Conservation (phyloP, 2,797 vertebrate species). For the Diglossa cyanea region DNA sequence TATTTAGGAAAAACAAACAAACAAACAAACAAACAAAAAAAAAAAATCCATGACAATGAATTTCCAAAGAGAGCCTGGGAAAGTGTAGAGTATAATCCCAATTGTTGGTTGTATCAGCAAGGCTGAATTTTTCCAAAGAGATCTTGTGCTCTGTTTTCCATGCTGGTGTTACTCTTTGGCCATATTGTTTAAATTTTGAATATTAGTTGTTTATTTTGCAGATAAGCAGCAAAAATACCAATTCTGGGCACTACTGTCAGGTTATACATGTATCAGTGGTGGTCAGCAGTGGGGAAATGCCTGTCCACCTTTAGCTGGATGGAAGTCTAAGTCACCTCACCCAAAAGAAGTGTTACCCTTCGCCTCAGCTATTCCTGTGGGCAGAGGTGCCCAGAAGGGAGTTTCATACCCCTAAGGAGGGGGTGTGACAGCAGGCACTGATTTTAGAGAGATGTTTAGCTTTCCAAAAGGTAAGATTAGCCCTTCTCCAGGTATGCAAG, state of each 20-base stretch:
- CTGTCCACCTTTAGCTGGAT: neutral
- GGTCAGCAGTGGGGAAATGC: neutral
- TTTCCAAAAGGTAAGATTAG: neutral
- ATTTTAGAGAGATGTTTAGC: neutral
- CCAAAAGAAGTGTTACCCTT: neutral
- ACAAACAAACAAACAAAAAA: no score
- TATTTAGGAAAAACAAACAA: neutral
- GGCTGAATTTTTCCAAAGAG: neutral
- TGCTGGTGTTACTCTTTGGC: neutral
- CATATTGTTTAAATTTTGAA: neutral
- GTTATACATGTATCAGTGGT: neutral
- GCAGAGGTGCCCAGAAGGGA: neutral
- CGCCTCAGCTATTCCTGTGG: accelerated
- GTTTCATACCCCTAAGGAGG: neutral
- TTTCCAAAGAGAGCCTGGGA: neutral
- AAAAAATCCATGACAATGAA: neutral
- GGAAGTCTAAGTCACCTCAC: neutral
- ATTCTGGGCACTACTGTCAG: accelerated
- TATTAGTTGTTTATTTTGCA: neutral
- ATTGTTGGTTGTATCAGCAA: neutral
- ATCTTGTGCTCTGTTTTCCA: neutral
- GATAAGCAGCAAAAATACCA: neutral
- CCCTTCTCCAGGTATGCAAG: neutral
- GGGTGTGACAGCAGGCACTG: neutral
- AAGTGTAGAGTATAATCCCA: neutral